phyloP scores from a whole-genome alignment of 2,888 invertebrate species.

The Morpho deidamia region DNA sequence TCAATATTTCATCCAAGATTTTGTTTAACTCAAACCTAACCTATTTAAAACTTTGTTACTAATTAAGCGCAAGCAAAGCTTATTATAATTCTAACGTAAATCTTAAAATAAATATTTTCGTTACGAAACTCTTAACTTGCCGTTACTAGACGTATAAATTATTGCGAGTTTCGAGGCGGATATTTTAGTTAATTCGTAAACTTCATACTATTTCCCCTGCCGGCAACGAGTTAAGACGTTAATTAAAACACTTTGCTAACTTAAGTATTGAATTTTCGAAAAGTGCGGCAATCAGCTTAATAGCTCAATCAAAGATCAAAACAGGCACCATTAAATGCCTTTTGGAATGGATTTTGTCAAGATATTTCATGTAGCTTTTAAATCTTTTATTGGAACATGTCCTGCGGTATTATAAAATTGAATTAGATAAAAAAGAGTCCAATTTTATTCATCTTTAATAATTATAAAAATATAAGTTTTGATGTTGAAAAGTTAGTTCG shows the following conservation, averaged over 20 bases:
- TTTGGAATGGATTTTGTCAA: background rate
- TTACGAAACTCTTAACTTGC: constrained; percentile 13
- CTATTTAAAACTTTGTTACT: too few relatives aligned
- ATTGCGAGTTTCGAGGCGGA: constrained; percentile 37
- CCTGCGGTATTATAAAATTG: too few relatives aligned
- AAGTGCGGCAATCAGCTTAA: constrained; percentile 71
- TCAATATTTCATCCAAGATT: too few relatives aligned
- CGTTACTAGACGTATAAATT: constrained; percentile 27
- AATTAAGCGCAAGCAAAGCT: background rate
- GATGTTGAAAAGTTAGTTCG: too few relatives aligned
- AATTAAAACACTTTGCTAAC: constrained; percentile 74
- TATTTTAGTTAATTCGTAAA: constrained; percentile 74
- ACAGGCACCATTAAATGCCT: constrained; percentile 33
- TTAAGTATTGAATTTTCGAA: constrained; percentile 73
- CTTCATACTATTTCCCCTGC: constrained; percentile 62
- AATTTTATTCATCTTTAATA: too few relatives aligned
- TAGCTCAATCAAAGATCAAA: constrained; percentile 72
- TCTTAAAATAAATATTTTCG: constrained; percentile 7
- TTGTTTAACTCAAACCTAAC: too few relatives aligned
- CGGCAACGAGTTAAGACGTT: constrained; percentile 67
- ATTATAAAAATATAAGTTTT: too few relatives aligned
- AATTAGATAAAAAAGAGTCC: too few relatives aligned
- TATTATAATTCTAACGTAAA: background rate
- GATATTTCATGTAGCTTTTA: background rate
- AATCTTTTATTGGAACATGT: background rate